Percentiles rank a stretch among this genome's conserved stretches.
phyloP scores from a whole-genome alignment of 2,113 vertebrate species.

The Cephalopterus ornatus region DNA sequence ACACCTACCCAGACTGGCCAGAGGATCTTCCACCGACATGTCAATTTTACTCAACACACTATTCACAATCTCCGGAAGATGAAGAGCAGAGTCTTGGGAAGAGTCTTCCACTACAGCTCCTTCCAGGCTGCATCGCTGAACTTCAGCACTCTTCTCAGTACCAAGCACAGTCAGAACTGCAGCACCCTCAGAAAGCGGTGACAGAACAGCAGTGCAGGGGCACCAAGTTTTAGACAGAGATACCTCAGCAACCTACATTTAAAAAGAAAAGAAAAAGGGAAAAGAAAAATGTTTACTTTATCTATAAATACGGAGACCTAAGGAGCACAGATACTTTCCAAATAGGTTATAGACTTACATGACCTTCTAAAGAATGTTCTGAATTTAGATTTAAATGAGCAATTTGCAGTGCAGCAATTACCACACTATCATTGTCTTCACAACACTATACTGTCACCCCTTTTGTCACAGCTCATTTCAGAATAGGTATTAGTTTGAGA shows the following conservation, averaged over 20 bases:
- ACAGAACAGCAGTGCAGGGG: conserved; percentile 80
- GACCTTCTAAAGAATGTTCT: not conserved
- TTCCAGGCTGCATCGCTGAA: not conserved
- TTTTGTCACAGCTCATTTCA: not conserved
- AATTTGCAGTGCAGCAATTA: not conserved
- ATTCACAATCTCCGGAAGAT: conserved; percentile 79
- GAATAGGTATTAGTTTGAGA: not conserved
- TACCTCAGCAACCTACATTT: conserved; percentile 81
- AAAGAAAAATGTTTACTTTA: not conserved
- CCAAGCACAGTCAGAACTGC: conserved; percentile 81
- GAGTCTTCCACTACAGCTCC: not conserved
- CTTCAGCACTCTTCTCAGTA: not conserved
- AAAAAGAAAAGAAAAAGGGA: not conserved
- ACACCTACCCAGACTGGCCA: conserved; percentile 30
- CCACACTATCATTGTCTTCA: not conserved
- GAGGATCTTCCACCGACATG: conserved; percentile 60
- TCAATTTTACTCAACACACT: conserved; percentile 76
- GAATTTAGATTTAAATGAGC: not conserved
- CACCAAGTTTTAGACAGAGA: conserved; percentile 55
- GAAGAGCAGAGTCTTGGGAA: conserved; percentile 24
- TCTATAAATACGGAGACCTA: not conserved
- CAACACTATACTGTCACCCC: not conserved
- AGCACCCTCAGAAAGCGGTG: conserved; percentile 72
- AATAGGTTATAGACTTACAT: not conserved
- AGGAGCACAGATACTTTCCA: not conserved